Evolutionary conservation across 2,113 vertebrate genomes (phyloP), one percentile per base, ranked within the genome.

Genomic region (Bagarius yarrelli): DNA sequence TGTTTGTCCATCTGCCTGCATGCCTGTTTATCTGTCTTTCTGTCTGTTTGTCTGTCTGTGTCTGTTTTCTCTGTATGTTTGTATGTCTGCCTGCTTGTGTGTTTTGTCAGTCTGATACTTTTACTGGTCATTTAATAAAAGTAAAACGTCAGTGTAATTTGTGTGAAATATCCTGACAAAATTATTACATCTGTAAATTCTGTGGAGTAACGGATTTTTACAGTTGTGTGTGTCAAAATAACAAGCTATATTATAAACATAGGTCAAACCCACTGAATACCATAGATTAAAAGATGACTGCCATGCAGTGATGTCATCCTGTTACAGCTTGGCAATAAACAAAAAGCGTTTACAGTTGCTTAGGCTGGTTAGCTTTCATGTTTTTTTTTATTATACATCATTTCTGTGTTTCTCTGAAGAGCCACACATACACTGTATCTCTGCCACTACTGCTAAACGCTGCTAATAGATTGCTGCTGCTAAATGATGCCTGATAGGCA

Each of bases 381-480:
- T 52, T 12, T 23, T 70, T 69, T 23, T 47, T 56, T 34, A 69
- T 4, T 30, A 34, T 69, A 69, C 77, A 57, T 50, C 27, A 30
- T 30, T 52, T 12, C 63, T 47, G 63, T 27, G 34, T 59, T 80
- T 71, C 36, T 80, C 55, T 60, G 14, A 72, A 40, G 30, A 81
- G 50, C 23, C 27, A 55, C 11, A 81, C 16, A 81, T 56, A 32
- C 71, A 19, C 59, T n/a, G 67, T 4, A 72, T 72, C 55, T 60
- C 27, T 34, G 56, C 78, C 53, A 27, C 56, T 61, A 61, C 56
- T 50, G 15, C 67, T 32, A 66, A 60, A 56, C 40, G 18, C 56
- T 80, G n/a, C 56, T 57, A 15, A 55, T 71, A 36, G 78, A 60
- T 69, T 57, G 18, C 40, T 80, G 16, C 56, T 57, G 21, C 67